A percentile compares a stretch with the other conserved stretches of the same genome.
These are phyloP conservation scores for Vultur gryphus DNA, from an alignment of 2,797 vertebrate species.

Conservation along the genomic window DNA sequence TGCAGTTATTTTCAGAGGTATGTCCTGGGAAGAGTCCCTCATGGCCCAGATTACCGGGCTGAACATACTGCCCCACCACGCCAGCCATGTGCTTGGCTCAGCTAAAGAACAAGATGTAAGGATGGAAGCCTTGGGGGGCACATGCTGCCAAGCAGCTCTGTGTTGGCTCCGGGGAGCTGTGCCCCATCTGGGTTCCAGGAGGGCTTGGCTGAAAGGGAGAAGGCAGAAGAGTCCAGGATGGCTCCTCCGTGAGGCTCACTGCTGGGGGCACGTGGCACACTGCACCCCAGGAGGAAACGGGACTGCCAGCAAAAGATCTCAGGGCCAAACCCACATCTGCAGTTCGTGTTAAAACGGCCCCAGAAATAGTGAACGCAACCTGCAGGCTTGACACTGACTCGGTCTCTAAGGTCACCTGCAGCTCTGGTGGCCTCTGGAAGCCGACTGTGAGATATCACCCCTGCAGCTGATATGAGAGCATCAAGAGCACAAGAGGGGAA, in stretches of 20 bases:
- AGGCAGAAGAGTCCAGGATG: neutral
- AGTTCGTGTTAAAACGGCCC: neutral
- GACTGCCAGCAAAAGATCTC: neutral
- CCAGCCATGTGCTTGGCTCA: fast-evolving
- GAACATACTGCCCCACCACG: fast-evolving
- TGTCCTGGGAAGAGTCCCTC: neutral
- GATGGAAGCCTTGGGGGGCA: neutral
- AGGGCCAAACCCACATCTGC: neutral
- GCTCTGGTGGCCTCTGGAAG: neutral
- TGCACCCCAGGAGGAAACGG: neutral
- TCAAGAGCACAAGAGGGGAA: neutral
- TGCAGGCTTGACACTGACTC: neutral
- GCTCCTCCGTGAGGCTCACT: neutral
- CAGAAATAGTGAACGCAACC: neutral
- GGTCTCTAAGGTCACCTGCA: neutral
- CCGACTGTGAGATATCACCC: neutral
- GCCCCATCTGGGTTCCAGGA: neutral
- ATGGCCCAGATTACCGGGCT: neutral
- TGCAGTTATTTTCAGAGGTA: neutral
- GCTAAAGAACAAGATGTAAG: neutral
- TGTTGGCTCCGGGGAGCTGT: neutral
- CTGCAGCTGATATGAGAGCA: neutral
- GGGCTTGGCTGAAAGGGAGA: neutral
- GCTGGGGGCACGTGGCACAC: fast-evolving
- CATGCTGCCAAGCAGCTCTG: fast-evolving